Percentiles rank a stretch among this genome's conserved stretches.
Conservation (phyloP, 2,113 vertebrate genomes). For the Heterotilapia buettikoferi region DNA sequence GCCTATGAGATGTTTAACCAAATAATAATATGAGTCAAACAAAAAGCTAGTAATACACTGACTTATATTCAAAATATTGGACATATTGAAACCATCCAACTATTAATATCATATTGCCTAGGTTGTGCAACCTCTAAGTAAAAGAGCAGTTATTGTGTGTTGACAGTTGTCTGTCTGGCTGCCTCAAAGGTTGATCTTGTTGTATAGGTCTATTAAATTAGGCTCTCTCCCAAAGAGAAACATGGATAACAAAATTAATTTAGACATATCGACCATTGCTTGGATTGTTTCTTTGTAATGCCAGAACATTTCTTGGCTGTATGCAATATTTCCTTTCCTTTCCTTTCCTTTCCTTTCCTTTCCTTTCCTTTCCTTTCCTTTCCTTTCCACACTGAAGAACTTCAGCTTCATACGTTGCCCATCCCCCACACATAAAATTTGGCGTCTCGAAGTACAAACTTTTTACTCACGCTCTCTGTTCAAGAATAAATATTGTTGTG, state of each 20-base stretch:
- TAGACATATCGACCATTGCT: slow-evolving; percentile 4
- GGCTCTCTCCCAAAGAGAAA: background rate
- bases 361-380: background rate
- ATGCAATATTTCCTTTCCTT: background rate
- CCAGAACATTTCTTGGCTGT: background rate
- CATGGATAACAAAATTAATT: slow-evolving; percentile 18
- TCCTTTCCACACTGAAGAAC: background rate
- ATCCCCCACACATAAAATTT: background rate
- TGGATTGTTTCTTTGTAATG: background rate
- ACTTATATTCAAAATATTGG: background rate
- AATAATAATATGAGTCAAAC: background rate
- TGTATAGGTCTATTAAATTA: slow-evolving; percentile 26
- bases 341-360: background rate
- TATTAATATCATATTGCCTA: background rate
- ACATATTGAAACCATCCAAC: background rate
- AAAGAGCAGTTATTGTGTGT: background rate
- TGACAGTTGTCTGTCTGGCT: slow-evolving; percentile 32
- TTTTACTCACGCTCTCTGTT: background rate
- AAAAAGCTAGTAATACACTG: background rate
- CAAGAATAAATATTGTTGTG: slow-evolving; percentile 7
- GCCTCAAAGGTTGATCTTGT: slow-evolving; percentile 44
- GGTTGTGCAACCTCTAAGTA: background rate
- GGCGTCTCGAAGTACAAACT: background rate
- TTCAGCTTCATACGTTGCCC: background rate
- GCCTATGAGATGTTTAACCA: background rate